Percentiles rank a stretch among this genome's conserved stretches.
Evolutionary conservation across 2,113 vertebrate genomes (phyloP).

Genomic region (Leptobrachium ailaonicum): DNA sequence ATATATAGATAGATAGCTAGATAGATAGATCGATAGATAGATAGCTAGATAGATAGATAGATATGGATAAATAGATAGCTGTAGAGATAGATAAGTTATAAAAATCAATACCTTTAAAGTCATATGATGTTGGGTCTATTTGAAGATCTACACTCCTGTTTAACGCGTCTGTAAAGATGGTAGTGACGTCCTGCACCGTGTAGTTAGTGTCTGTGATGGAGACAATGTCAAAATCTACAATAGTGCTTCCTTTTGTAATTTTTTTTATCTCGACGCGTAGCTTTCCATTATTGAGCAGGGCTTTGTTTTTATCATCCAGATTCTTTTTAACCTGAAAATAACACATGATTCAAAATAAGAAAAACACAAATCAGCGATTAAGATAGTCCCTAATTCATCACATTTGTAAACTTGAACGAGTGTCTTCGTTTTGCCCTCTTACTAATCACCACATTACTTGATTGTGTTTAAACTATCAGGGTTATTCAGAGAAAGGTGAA

Average conservation of each 20-base stretch:
- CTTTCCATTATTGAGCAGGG: not conserved
- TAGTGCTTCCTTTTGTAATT: constrained; percentile 45
- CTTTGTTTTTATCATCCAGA: not conserved
- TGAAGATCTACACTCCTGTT: constrained; percentile 19
- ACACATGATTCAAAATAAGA: not conserved
- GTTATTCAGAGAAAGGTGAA: too few species aligned
- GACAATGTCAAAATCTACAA: not conserved
- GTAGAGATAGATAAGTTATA: not conserved
- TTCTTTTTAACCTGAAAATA: constrained; percentile 2
- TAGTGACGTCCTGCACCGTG: constrained; percentile 17
- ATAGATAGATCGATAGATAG: too few species aligned
- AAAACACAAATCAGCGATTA: not conserved
- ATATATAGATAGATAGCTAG: too few species aligned
- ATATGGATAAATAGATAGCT: too few species aligned
- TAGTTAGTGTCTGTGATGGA: constrained; percentile 30
- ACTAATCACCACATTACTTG: too few species aligned
- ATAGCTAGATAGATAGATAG: too few species aligned
- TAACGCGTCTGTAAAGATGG: constrained; percentile 46
- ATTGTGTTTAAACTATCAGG: too few species aligned
- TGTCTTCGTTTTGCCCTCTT: too few species aligned
- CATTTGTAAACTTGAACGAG: too few species aligned
- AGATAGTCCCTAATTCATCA: too few species aligned
- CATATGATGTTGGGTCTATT: not conserved
- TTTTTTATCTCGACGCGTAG: constrained; percentile 42
- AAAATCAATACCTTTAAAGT: constrained; percentile 51